A percentile compares a stretch with the other conserved stretches of the same genome.
Conservation (phyloP, 2,888 invertebrate genomes). For the Eilema depressum region DNA sequence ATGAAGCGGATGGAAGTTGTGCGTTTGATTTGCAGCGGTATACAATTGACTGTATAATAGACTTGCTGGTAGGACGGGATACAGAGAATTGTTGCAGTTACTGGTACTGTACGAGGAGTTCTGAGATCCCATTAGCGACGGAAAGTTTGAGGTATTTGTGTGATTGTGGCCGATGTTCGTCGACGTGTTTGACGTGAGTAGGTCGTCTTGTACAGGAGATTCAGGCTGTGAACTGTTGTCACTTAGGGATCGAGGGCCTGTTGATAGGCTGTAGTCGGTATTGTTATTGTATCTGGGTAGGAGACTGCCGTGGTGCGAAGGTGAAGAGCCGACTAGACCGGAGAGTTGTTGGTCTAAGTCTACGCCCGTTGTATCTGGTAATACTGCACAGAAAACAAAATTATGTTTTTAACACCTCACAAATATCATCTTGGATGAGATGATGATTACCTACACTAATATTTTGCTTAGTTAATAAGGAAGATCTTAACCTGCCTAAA, state of each 20-base stretch:
- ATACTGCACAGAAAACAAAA: slow-evolving; percentile 82
- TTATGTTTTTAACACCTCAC: no score
- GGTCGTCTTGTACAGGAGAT: slow-evolving; percentile 93
- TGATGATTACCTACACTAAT: no score
- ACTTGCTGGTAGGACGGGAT: slow-evolving; percentile 93
- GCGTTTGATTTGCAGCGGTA: slow-evolving; percentile 92
- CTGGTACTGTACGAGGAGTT: slow-evolving; percentile 87
- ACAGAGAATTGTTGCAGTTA: slow-evolving; percentile 91
- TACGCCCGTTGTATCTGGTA: slow-evolving; percentile 92
- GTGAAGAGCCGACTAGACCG: slow-evolving; percentile 86
- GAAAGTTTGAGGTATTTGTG: slow-evolving; percentile 88
- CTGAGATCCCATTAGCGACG: slow-evolving; percentile 88
- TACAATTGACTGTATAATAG: slow-evolving; percentile 94
- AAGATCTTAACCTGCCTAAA: no score
- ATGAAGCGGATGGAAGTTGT: slow-evolving; percentile 90
- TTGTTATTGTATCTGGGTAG: slow-evolving; percentile 90
- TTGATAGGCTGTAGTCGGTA: slow-evolving; percentile 89
- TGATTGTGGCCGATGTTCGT: slow-evolving; percentile 88
- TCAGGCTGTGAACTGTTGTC: slow-evolving; percentile 94
- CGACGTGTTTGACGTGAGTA: slow-evolving; percentile 88
- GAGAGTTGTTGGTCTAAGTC: slow-evolving; percentile 92
- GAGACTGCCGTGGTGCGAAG: slow-evolving; percentile 87
- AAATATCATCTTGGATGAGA: no score
- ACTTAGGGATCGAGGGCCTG: slow-evolving; percentile 92
- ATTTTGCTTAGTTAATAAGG: no score